Evolutionary conservation across 2,888 invertebrate genomes (phyloP).

Genomic region (Agrochola litura): DNA sequence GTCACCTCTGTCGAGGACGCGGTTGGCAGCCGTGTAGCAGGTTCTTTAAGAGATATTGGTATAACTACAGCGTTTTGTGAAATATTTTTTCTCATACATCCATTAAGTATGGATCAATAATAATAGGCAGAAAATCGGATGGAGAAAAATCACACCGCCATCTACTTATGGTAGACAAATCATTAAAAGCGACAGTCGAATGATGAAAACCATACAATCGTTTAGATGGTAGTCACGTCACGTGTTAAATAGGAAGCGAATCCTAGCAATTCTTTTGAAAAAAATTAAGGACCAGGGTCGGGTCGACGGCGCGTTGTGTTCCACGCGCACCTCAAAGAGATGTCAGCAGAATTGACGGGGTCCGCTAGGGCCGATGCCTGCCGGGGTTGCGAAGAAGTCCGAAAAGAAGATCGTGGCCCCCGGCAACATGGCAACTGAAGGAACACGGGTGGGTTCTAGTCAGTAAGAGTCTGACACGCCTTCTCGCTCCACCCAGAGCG

Average conservation of each 20-base stretch:
- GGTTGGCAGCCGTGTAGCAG: too few relatives aligned
- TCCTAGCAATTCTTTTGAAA: not conserved
- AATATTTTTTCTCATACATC: not conserved
- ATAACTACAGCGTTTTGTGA: not conserved
- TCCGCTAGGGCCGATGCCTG: too few relatives aligned
- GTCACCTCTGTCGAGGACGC: too few relatives aligned
- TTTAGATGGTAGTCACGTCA: not conserved
- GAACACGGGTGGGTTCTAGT: too few relatives aligned
- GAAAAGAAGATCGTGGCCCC: too few relatives aligned
- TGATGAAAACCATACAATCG: not conserved
- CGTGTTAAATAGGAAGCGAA: not conserved
- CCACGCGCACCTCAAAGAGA: too few relatives aligned
- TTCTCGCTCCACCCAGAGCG: too few relatives aligned
- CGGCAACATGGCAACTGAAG: too few relatives aligned
- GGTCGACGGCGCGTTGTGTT: too few relatives aligned
- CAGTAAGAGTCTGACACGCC: too few relatives aligned
- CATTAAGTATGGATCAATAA: not conserved
- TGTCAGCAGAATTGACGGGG: too few relatives aligned
- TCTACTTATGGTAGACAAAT: not conserved
- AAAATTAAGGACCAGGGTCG: not conserved
- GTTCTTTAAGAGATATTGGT: not conserved
- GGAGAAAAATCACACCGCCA: not conserved
- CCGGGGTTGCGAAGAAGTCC: too few relatives aligned
- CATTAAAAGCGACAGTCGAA: not conserved
- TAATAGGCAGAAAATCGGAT: not conserved